These are phyloP conservation scores for Orientallactaga bullata DNA, from an alignment of 2,113 vertebrate species.

Conservation along the genomic window DNA sequence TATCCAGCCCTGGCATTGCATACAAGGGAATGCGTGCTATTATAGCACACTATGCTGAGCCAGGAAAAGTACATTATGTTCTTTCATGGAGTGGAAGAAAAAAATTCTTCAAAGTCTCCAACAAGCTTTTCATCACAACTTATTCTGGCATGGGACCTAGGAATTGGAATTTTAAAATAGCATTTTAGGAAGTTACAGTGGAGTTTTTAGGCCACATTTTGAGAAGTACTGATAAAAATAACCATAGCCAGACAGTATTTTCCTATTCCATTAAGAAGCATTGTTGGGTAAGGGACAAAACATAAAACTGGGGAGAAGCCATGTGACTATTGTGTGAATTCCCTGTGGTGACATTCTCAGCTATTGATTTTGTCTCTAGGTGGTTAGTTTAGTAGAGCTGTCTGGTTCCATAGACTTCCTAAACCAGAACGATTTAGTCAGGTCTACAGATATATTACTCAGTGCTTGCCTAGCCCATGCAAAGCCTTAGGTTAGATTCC, in stretches of 20 bases:
- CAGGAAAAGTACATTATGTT: no score
- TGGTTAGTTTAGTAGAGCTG: not conserved
- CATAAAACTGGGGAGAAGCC: not conserved
- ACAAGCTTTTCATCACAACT: no score
- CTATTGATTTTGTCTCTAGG: not conserved
- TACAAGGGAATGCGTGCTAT: no score
- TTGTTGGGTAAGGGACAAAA: not conserved
- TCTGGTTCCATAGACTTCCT: not conserved
- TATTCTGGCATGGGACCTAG: not conserved
- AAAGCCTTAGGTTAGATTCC: no score
- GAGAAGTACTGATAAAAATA: not conserved
- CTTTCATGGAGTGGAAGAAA: no score
- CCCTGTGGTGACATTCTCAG: not conserved
- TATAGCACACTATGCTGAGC: no score
- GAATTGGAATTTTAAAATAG: conserved; percentile 24
- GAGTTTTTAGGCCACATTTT: not conserved
- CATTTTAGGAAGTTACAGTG: not conserved
- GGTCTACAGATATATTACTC: no score
- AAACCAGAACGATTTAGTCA: not conserved
- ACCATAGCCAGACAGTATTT: not conserved
- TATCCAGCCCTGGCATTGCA: not conserved
- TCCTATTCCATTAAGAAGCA: not conserved
- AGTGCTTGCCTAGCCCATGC: no score
- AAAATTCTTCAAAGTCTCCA: no score
- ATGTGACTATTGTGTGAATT: not conserved